Conservation (phyloP, 2,888 invertebrate species). For the Heteromurus nitidus region DNA sequence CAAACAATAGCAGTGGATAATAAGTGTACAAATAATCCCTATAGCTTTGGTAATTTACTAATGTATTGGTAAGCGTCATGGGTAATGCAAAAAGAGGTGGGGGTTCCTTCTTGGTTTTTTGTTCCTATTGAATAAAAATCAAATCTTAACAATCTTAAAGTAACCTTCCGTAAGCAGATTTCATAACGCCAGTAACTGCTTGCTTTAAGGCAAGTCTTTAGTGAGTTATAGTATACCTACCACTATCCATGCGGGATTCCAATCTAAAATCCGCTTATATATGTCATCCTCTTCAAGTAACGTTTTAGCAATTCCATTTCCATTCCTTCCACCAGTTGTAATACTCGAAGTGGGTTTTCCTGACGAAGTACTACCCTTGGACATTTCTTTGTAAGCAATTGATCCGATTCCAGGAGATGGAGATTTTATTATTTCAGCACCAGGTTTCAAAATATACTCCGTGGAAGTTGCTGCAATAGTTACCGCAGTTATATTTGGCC, state of each 20-base stretch:
- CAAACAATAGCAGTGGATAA: conserved; percentile 80
- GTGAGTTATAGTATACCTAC: conserved; percentile 4
- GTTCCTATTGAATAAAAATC: conserved; percentile 38
- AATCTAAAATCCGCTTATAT: conserved; percentile 32
- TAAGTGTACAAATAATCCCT: conserved; percentile 80
- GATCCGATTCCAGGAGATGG: background rate
- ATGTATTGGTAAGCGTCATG: conserved; percentile 16
- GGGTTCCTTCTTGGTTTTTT: conserved; percentile 18
- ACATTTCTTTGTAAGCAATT: background rate
- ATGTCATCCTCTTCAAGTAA: conserved; percentile 37
- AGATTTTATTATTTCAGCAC: background rate
- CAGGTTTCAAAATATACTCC: background rate
- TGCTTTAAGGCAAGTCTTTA: too few species aligned
- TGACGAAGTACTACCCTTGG: too few species aligned
- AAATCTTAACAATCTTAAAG: conserved; percentile 1
- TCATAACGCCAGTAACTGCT: too few species aligned
- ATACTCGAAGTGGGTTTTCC: too few species aligned
- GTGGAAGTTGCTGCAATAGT: background rate
- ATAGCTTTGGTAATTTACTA: conserved; percentile 75
- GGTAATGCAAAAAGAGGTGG: background rate
- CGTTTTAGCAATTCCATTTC: background rate
- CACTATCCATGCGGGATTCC: conserved; percentile 51
- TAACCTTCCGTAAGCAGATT: background rate
- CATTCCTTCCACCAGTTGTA: too few species aligned
- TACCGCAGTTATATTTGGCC: too few species aligned